phyloP scores from a whole-genome alignment of 2,888 invertebrate genomes.

The Noctua janthe region DNA sequence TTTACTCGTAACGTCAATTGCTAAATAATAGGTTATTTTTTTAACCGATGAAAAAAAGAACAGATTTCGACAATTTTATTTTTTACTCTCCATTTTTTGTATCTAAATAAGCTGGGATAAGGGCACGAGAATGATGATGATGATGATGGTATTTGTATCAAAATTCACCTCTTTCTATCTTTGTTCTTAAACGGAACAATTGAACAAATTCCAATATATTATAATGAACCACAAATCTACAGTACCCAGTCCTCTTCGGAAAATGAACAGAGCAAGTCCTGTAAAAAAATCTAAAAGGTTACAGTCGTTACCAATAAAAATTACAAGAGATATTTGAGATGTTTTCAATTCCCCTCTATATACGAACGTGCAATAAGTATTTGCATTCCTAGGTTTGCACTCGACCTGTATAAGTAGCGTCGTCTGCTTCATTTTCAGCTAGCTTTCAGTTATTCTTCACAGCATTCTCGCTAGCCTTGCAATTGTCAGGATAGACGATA shows the following conservation, averaged over 20 bases:
- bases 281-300: neutral
- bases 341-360: conserved; percentile 12
- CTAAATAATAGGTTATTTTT: neutral
- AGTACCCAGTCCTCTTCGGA: neutral
- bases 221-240: neutral
- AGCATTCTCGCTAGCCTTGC: conserved; percentile 3
- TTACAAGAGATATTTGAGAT: conserved; percentile 12
- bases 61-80: too few species aligned
- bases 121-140: too few species aligned
- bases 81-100: too few species aligned
- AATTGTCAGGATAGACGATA: neutral
- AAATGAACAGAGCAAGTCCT: neutral
- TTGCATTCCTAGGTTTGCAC: conserved; percentile 33
- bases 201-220: neutral
- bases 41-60: neutral
- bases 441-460: conserved; percentile 23
- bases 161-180: neutral
- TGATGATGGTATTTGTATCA: too few species aligned
- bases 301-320: neutral
- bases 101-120: too few species aligned
- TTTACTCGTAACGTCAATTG: neutral
- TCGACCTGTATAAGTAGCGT: conserved; percentile 27
- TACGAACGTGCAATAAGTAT: conserved; percentile 34
- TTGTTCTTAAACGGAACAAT: neutral
- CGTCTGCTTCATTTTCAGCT: conserved; percentile 34